These are phyloP conservation scores for Creontiades dilutus DNA, from an alignment of 2,888 invertebrate genomes.

Conservation along the genomic window DNA sequence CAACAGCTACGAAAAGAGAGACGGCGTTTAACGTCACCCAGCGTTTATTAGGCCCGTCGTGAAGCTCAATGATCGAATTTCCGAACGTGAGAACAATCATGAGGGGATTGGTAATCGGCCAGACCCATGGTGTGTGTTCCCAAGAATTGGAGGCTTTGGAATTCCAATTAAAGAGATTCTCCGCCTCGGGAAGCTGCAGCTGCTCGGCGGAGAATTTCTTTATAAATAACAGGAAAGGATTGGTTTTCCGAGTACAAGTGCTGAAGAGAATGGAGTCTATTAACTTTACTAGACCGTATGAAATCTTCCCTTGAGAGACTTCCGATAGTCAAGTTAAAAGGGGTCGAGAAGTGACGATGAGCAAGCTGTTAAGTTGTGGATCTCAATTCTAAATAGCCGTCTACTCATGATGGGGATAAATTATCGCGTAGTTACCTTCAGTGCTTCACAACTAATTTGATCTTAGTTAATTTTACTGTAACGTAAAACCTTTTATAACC, in stretches of 20 bases:
- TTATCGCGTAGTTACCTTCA: too few species aligned
- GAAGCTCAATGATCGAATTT: conserved; percentile 4
- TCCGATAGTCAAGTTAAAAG: too few species aligned
- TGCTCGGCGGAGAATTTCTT: conserved; percentile 45
- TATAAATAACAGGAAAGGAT: conserved; percentile 10
- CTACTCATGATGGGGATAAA: too few species aligned
- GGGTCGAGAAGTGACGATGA: too few species aligned
- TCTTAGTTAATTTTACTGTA: too few species aligned
- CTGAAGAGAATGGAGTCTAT: conserved; percentile 33
- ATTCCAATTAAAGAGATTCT: conserved; percentile 60
- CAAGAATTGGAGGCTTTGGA: conserved; percentile 60
- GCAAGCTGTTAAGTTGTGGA: too few species aligned
- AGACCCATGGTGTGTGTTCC: conserved; percentile 35
- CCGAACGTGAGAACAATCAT: conserved; percentile 20
- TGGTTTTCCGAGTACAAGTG: conserved; percentile 12
- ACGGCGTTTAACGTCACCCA: neutral
- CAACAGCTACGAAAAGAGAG: neutral
- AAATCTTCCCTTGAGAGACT: conserved; percentile 18
- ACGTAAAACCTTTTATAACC: too few species aligned
- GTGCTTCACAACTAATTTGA: too few species aligned
- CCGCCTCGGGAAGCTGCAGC: conserved; percentile 2
- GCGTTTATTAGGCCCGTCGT: conserved; percentile 10
- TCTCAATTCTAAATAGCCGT: too few species aligned
- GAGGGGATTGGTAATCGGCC: conserved; percentile 10
- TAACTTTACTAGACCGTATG: conserved; percentile 49